A percentile compares a stretch with the other conserved stretches of the same genome.
Evolutionary conservation across 2,113 vertebrate genomes (phyloP).

Genomic region (Accipiter cooperii): DNA sequence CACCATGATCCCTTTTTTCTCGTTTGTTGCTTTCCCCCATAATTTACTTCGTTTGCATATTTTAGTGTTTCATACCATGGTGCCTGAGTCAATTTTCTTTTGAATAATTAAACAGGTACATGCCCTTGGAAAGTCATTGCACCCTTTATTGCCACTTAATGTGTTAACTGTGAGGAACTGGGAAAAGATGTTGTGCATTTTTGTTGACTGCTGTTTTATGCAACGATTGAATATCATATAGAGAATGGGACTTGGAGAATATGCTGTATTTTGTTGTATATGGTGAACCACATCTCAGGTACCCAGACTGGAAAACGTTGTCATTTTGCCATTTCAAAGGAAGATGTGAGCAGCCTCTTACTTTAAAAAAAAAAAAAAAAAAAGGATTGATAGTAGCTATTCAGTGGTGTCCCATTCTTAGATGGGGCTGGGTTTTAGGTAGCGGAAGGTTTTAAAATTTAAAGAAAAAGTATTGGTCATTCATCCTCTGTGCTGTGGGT

Average conservation of each 20-base stretch:
- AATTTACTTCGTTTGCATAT: slow-evolving; percentile 64
- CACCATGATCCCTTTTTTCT: neutral
- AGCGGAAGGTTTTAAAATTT: neutral
- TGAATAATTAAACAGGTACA: slow-evolving; percentile 66
- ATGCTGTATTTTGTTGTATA: neutral
- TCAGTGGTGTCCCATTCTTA: neutral
- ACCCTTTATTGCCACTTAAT: slow-evolving; percentile 51
- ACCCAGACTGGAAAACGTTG: neutral
- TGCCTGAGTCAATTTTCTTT: slow-evolving; percentile 62
- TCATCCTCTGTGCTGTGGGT: neutral
- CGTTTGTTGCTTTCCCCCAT: slow-evolving; percentile 47
- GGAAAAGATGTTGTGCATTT: slow-evolving; percentile 1
- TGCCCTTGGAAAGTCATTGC: slow-evolving; percentile 67
- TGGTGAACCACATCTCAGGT: neutral
- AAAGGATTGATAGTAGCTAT: neutral
- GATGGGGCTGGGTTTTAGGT: neutral
- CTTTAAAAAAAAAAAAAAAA: neutral
- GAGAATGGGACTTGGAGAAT: neutral
- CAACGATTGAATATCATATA: neutral
- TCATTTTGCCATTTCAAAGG: neutral
- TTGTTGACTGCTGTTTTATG: neutral
- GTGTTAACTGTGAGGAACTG: slow-evolving; percentile 43
- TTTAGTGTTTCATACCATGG: slow-evolving; percentile 56
- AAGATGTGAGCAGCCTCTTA: neutral
- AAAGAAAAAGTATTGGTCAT: neutral